Conservation (phyloP, 2,113 vertebrate species). For the Athene noctua region DNA sequence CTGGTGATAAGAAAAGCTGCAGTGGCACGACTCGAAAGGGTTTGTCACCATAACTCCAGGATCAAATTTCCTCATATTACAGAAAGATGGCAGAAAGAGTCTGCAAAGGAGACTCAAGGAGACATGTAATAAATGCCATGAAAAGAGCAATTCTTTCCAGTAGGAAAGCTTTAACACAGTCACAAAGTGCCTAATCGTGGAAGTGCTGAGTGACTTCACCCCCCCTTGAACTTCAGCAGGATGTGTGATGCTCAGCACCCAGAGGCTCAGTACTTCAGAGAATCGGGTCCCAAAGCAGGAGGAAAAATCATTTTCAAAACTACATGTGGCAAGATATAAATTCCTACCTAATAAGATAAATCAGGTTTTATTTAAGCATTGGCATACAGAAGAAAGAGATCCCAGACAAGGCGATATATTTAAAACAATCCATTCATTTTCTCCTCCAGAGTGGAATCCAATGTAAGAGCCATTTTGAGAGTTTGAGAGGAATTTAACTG, state of each 20-base stretch:
- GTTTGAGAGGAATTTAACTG: not conserved
- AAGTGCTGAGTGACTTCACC: conserved; percentile 51
- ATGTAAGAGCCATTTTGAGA: conserved; percentile 8
- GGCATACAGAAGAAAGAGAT: conserved; percentile 57
- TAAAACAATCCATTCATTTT: conserved; percentile 50
- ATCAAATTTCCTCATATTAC: conserved; percentile 63
- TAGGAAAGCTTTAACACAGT: conserved; percentile 50
- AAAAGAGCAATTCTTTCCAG: conserved; percentile 48
- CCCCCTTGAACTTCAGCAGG: not conserved
- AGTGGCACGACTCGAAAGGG: not conserved
- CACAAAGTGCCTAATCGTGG: conserved; percentile 39
- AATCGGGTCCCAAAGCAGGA: not conserved
- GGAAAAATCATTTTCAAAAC: conserved; percentile 39
- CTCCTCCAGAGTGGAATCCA: conserved; percentile 8
- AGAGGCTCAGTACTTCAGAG: conserved; percentile 13
- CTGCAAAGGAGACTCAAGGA: conserved; percentile 60
- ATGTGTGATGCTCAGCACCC: not conserved
- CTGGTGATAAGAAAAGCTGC: conserved; percentile 54
- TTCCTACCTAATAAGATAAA: conserved; percentile 62
- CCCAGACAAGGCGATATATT: conserved; percentile 20
- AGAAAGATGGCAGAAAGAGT: conserved; percentile 68
- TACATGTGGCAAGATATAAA: conserved; percentile 28
- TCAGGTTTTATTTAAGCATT: conserved; percentile 38
- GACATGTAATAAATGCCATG: conserved; percentile 53
- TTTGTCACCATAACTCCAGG: conserved; percentile 62